phyloP scores from a whole-genome alignment of 2,797 vertebrate species.

The Vespertilio murinus region DNA sequence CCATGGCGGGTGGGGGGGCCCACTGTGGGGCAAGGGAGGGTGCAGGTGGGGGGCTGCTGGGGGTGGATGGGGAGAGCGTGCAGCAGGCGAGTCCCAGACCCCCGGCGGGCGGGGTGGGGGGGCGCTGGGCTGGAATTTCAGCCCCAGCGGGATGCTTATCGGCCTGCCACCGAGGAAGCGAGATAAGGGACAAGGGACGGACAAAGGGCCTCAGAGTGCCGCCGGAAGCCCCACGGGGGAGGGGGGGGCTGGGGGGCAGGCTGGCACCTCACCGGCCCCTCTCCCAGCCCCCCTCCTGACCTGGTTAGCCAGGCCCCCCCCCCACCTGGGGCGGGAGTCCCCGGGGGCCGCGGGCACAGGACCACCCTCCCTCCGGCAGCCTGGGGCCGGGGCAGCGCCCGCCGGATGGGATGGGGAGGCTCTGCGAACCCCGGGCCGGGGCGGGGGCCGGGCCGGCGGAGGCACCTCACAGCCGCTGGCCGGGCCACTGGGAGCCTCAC shows the following conservation, averaged over 20 bases:
- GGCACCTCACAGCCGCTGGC: no score
- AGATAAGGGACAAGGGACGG: constrained; percentile 72
- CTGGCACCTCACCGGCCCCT: background rate
- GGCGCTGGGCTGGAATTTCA: constrained; percentile 74
- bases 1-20: background rate
- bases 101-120: background rate
- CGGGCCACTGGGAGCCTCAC: no score
- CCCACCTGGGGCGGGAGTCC: background rate
- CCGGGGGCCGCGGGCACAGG: background rate
- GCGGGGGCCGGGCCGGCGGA: no score
- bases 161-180: constrained; percentile 56
- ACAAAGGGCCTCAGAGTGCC: constrained; percentile 72
- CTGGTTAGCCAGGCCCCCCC: background rate
- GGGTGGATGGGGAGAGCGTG: background rate
- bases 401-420: no score
- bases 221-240: constrained; percentile 47
- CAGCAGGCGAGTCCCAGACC: constrained; percentile 43
- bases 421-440: no score
- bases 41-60: no score
- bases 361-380: background rate
- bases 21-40: background rate
- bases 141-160: constrained; percentile 68
- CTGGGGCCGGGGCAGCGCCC: no score
- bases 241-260: background rate
- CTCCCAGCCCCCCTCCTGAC: background rate